phyloP scores from a whole-genome alignment of 2,888 invertebrate species.

The Iphiclides podalirius region DNA sequence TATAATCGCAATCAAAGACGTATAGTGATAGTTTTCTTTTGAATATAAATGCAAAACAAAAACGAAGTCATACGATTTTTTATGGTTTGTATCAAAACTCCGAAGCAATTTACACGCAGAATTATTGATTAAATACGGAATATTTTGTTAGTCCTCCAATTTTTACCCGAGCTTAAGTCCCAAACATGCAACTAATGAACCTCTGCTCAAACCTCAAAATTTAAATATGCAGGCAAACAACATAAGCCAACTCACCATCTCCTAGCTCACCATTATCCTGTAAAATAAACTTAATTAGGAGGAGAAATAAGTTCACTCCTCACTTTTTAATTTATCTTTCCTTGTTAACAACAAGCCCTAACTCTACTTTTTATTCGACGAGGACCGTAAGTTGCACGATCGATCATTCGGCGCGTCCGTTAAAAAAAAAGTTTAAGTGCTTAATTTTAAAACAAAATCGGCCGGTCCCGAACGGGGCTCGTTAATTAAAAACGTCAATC shows the following conservation, averaged over 20 bases:
- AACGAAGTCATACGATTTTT: no score
- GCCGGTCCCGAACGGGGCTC: constrained; percentile 42
- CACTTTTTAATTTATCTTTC: constrained; percentile 1
- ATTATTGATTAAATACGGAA: no score
- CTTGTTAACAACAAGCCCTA: constrained; percentile 15
- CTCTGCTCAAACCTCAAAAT: no score
- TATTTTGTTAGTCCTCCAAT: no score
- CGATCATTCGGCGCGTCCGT: constrained; percentile 45
- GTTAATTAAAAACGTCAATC: constrained; percentile 74
- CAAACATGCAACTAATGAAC: no score
- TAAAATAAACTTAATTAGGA: not conserved
- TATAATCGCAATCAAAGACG: no score
- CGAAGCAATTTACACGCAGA: no score
- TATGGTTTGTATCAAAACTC: no score
- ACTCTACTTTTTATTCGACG: constrained; percentile 27
- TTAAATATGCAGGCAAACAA: no score
- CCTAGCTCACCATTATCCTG: not conserved
- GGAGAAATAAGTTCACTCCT: not conserved
- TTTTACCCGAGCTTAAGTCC: no score
- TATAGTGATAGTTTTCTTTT: no score
- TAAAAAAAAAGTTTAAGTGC: constrained; percentile 36
- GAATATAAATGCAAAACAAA: no score
- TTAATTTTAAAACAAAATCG: constrained; percentile 40
- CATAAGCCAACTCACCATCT: not conserved
- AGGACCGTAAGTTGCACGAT: constrained; percentile 36